A percentile compares a stretch with the other conserved stretches of the same genome.
These are phyloP conservation scores for Riparia riparia DNA, from an alignment of 2,113 vertebrate genomes.

Conservation along the genomic window DNA sequence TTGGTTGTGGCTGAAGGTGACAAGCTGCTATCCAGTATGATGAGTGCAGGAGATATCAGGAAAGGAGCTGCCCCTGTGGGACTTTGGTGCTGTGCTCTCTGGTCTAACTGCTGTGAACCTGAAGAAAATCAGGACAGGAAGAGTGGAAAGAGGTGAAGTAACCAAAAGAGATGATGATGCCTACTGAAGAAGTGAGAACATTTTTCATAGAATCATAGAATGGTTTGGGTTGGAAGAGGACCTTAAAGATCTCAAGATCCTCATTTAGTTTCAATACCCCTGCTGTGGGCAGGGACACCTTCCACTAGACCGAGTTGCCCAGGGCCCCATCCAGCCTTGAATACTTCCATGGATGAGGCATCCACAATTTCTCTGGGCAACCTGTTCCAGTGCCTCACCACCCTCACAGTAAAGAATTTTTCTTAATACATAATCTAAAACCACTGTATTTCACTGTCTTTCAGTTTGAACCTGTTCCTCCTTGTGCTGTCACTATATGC, in stretches of 20 bases:
- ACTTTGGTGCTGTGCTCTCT: background rate
- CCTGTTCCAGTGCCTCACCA: background rate
- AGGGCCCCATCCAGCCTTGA: background rate
- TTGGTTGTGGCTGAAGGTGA: background rate
- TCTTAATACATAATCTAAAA: background rate
- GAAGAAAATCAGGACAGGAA: background rate
- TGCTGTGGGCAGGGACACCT: background rate
- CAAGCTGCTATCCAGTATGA: background rate
- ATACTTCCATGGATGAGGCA: background rate
- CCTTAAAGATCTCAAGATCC: background rate
- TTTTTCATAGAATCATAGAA: background rate
- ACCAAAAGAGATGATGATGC: background rate
- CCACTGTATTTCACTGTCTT: background rate
- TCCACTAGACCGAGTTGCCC: background rate
- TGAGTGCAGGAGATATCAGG: accelerated
- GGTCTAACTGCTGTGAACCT: background rate
- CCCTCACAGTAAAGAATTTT: background rate
- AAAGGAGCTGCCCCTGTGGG: accelerated
- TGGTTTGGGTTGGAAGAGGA: background rate
- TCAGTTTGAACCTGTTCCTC: background rate
- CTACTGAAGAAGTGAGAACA: background rate
- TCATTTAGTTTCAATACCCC: background rate
- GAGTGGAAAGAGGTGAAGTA: background rate
- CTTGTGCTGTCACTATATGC: background rate
- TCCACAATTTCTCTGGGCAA: background rate